These are phyloP conservation scores for Atopsyche davidsoni DNA, from an alignment of 1,140 invertebrate genomes.

Conservation along the genomic window DNA sequence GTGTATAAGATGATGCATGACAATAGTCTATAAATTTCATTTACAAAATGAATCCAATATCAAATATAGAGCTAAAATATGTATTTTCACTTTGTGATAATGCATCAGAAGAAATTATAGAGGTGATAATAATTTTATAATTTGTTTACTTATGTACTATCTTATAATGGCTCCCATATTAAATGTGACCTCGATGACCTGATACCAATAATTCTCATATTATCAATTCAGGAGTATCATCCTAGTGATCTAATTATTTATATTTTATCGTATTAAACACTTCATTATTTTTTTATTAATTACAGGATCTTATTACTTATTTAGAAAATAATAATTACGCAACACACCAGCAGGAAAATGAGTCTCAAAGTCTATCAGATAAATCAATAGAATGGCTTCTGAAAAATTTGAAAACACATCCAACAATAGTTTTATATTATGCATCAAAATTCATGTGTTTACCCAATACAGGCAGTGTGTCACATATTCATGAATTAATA, in stretches of 20 bases:
- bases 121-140: conserved; percentile 8
- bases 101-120: conserved; percentile 18
- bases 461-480: too few relatives aligned
- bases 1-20: too few relatives aligned
- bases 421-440: conserved; percentile 14
- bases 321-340: too few relatives aligned
- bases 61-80: conserved; percentile 19
- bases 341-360: neutral
- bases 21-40: too few relatives aligned
- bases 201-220: too few relatives aligned
- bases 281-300: conserved; percentile 2
- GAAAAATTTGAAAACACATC: conserved; percentile 11
- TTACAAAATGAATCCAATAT: too few relatives aligned
- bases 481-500: conserved; percentile 16
- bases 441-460: conserved; percentile 1
- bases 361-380: conserved; percentile 4
- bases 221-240: too few relatives aligned
- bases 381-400: conserved; percentile 11
- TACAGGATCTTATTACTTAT: conserved; percentile 19
- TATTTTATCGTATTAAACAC: neutral
- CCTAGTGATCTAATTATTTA: neutral
- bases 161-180: neutral
- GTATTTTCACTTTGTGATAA: conserved; percentile 17
- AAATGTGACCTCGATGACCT: neutral
- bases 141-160: neutral